These are phyloP conservation scores for Macrophya annulata DNA, from an alignment of 2,888 invertebrate species.

Conservation along the genomic window DNA sequence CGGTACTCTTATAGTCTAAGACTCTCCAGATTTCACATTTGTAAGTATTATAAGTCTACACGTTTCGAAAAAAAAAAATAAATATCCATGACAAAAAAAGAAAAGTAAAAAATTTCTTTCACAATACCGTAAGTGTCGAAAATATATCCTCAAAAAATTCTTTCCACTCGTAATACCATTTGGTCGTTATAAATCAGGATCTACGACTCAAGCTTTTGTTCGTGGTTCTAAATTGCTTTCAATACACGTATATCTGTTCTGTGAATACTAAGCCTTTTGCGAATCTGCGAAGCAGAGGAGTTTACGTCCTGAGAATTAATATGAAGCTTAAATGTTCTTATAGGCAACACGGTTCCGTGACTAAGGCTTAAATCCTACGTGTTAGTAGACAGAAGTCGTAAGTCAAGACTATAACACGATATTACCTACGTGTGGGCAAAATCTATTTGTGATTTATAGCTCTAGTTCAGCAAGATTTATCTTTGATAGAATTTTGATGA, in stretches of 20 bases:
- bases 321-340: slow-evolving; percentile 23
- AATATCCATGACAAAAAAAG: background rate
- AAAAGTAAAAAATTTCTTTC: too few relatives aligned
- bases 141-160: background rate
- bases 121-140: background rate
- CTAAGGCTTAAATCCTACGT: background rate
- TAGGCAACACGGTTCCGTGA: slow-evolving; percentile 1
- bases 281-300: slow-evolving; percentile 2
- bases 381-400: background rate
- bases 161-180: background rate
- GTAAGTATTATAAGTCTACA: too few relatives aligned
- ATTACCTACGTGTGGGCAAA: background rate
- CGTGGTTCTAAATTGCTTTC: background rate
- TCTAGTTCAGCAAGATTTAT: background rate
- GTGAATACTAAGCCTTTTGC: background rate
- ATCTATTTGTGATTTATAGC: slow-evolving; percentile 31
- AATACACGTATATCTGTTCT: slow-evolving; percentile 7
- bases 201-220: background rate
- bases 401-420: slow-evolving; percentile 19
- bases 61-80: too few relatives aligned
- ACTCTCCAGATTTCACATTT: background rate
- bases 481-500: background rate
- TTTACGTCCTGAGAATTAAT: slow-evolving; percentile 29
- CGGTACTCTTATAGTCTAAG: background rate
- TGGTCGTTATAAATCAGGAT: background rate